A percentile compares a stretch with the other conserved stretches of the same genome.
phyloP scores from a whole-genome alignment of 2,113 vertebrate genomes.

The Forbesichthys agassizii region DNA sequence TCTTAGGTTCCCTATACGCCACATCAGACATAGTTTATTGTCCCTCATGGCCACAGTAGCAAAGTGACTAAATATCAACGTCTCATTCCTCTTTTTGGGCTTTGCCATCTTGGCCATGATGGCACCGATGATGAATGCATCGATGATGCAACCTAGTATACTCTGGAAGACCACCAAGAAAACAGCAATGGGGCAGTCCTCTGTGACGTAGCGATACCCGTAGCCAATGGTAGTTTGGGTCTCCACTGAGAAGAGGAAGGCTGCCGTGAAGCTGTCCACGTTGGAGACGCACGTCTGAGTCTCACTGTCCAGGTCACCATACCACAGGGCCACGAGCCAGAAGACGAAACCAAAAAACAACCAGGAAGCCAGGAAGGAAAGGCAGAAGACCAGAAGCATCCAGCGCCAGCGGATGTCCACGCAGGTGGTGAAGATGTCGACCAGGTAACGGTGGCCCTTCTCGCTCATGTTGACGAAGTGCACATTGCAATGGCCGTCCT shows the following conservation, averaged over 20 bases:
- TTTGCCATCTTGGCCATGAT: conserved; percentile 99
- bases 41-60: conserved; percentile 95
- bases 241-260: conserved; percentile 97
- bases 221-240: conserved; percentile 98
- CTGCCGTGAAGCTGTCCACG: conserved; percentile 94
- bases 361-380: conserved; percentile 93
- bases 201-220: conserved; percentile 91
- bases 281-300: conserved; percentile 89
- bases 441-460: conserved; percentile 94
- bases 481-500: conserved; percentile 95
- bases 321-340: conserved; percentile 91
- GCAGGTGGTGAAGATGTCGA: conserved; percentile 96
- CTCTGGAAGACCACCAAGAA: conserved; percentile 98
- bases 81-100: conserved; percentile 95
- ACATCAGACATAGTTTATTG: conserved; percentile 94
- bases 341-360: conserved; percentile 93
- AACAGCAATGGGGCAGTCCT: conserved; percentile 91
- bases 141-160: conserved; percentile 95
- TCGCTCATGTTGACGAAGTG: conserved; percentile 96
- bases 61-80: conserved; percentile 92
- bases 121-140: conserved; percentile 94
- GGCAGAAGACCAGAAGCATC: conserved; percentile 95
- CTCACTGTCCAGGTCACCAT: conserved; percentile 85
- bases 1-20: conserved; percentile 93
- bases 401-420: conserved; percentile 98